Evolutionary conservation across 2,797 vertebrate genomes (phyloP), one percentile per base, ranked within the genome.

Genomic region (Hipposideros larvatus): DNA sequence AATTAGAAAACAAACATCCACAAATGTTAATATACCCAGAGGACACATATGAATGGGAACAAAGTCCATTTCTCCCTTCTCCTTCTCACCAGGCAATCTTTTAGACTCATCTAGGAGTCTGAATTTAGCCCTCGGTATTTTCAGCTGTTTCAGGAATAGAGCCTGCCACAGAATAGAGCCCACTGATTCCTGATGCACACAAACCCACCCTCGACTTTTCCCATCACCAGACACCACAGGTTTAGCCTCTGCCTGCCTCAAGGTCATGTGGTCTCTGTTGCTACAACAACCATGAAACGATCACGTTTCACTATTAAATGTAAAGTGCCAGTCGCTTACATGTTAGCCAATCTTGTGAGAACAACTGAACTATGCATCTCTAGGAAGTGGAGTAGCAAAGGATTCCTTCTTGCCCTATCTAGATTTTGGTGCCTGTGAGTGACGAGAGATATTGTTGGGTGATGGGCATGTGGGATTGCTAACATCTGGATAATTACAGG

Each of bases 271-370:
- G 37, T 90, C 65, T 93, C 53, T 34, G 15, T 96, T 95, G 83
- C 91, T 97, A 43, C 89, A 95, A 48, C 48, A 66, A 78, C 78
- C 79, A 3, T n/a, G 77, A 92, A 87, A 85, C 96, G 87, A 86
- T 96, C 8, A 8, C 21, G 37, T 93, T 97, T 94, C 73, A 82
- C 65, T 48, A 71, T 90, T 96, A 84, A 80, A 31, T 83, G 71
- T 96, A 97, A 97, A 97, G 77, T 97, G 89, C 75, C 94, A 19
- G 43, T 95, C 96, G 97, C 92, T 98, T 90, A 95, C 4, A 78
- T 96, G 90, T 77, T 43, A 95, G 68, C 90, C 88, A 87, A 21
- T 68, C 4, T 96, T 97, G 14, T 97, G 97, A 95, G 51, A 92
- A 90, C 87, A 97, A 83, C 66, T 86, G 87, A 97, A 37, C 74